phyloP scores from a whole-genome alignment of 2,113 vertebrate genomes.

The Diphyllodes magnificus region DNA sequence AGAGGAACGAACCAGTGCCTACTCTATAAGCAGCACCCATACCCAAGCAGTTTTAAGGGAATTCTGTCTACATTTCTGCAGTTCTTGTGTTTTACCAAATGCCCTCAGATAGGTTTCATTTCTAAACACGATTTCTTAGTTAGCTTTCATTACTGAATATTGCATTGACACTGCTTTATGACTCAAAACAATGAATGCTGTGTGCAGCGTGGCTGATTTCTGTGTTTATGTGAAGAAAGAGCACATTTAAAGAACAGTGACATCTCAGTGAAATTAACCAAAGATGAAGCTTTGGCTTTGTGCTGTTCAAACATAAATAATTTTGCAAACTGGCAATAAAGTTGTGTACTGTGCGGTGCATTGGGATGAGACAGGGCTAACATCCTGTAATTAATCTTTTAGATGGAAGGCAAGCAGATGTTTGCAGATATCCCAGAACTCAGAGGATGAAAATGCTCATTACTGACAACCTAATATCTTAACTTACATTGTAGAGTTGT shows the following conservation, averaged over 20 bases:
- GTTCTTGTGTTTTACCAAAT: slow-evolving; percentile 39
- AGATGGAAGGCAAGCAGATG: slow-evolving; percentile 3
- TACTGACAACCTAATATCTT: background rate
- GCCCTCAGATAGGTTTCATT: slow-evolving; percentile 52
- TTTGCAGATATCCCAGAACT: slow-evolving; percentile 6
- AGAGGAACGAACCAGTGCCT: slow-evolving; percentile 50
- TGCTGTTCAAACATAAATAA: slow-evolving; percentile 55
- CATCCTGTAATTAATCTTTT: slow-evolving; percentile 20
- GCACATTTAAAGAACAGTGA: slow-evolving; percentile 58
- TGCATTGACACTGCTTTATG: slow-evolving; percentile 53
- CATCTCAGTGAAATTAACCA: slow-evolving; percentile 80
- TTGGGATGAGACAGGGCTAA: slow-evolving; percentile 14
- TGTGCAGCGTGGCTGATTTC: slow-evolving; percentile 50
- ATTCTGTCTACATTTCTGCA: slow-evolving; percentile 31
- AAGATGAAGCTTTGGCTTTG: slow-evolving; percentile 80
- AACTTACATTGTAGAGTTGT: slow-evolving; percentile 31
- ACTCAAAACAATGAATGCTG: slow-evolving; percentile 18
- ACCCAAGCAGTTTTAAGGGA: slow-evolving; percentile 30
- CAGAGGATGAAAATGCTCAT: background rate
- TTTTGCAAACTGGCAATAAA: slow-evolving; percentile 56
- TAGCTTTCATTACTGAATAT: slow-evolving; percentile 35
- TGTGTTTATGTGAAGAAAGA: slow-evolving; percentile 43
- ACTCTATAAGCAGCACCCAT: slow-evolving; percentile 42
- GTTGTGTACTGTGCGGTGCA: slow-evolving; percentile 11
- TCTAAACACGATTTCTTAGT: slow-evolving; percentile 46